Evolutionary conservation across 2,888 invertebrate species (phyloP).

Genomic region (Ecliptopera silaceata): DNA sequence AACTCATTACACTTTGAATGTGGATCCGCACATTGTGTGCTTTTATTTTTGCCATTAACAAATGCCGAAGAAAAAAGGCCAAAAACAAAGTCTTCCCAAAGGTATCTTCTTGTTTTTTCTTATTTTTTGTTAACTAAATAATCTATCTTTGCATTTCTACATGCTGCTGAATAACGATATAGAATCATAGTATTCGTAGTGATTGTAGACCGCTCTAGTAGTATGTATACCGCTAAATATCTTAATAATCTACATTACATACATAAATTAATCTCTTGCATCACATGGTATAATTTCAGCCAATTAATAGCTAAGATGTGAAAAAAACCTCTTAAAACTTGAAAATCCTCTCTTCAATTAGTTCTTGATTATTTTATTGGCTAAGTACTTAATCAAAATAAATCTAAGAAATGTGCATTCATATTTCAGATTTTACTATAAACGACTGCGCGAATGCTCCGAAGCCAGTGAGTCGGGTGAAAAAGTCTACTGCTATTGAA

Average conservation of each 20-base stretch:
- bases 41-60: conserved; percentile 18
- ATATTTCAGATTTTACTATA: conserved; percentile 84
- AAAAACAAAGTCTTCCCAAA: conserved; percentile 45
- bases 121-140: not conserved
- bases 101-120: conserved; percentile 34
- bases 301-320: no score
- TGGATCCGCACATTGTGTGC: conserved; percentile 5
- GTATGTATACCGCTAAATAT: no score
- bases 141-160: not conserved
- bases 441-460: conserved; percentile 85
- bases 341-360: no score
- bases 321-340: no score
- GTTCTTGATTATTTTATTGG: no score
- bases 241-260: no score
- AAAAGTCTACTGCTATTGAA: conserved; percentile 50
- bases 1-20: conserved; percentile 23
- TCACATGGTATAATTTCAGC: no score
- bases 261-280: no score
- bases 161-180: no score
- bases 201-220: no score
- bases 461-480: conserved; percentile 57
- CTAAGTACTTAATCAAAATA: no score
- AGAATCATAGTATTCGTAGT: no score
- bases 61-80: conserved; percentile 60
- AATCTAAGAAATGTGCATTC: not conserved